These are phyloP conservation scores for Thumatha senex DNA, from an alignment of 2,888 invertebrate species.

Conservation along the genomic window DNA sequence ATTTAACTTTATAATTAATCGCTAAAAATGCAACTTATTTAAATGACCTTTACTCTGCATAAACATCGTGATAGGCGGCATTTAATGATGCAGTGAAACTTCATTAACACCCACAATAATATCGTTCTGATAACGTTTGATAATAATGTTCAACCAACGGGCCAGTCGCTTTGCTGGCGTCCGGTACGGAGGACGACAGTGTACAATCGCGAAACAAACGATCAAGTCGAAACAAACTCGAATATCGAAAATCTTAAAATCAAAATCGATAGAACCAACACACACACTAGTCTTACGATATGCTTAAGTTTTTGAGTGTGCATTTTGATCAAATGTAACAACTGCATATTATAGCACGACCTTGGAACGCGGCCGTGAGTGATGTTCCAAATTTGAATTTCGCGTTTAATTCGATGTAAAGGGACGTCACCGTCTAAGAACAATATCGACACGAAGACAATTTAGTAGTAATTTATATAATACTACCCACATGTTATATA, in stretches of 20 bases:
- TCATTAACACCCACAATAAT: conserved; percentile 42
- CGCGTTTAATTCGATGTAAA: conserved; percentile 41
- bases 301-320: conserved; percentile 53
- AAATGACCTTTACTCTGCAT: conserved; percentile 25
- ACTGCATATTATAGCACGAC: conserved; percentile 60
- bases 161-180: conserved; percentile 69
- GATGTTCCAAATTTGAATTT: conserved; percentile 63
- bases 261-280: conserved; percentile 41
- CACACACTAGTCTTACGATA: conserved; percentile 35
- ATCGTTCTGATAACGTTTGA: conserved; percentile 54
- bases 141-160: conserved; percentile 41
- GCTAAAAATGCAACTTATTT: not conserved
- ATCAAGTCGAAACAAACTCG: conserved; percentile 57
- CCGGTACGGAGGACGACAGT: conserved; percentile 61
- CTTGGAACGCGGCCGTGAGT: conserved; percentile 60
- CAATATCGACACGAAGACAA: conserved; percentile 1
- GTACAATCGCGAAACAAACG: conserved; percentile 57
- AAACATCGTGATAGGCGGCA: conserved; percentile 31
- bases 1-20: too few relatives aligned
- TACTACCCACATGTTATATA: conserved; percentile 21
- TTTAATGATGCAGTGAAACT: conserved; percentile 45
- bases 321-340: conserved; percentile 63
- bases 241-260: conserved; percentile 35
- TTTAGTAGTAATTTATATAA: not conserved
- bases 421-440: conserved; percentile 8